These are phyloP conservation scores for Trachymyrmex septentrionalis DNA, from an alignment of 1,140 invertebrate species.

Conservation along the genomic window DNA sequence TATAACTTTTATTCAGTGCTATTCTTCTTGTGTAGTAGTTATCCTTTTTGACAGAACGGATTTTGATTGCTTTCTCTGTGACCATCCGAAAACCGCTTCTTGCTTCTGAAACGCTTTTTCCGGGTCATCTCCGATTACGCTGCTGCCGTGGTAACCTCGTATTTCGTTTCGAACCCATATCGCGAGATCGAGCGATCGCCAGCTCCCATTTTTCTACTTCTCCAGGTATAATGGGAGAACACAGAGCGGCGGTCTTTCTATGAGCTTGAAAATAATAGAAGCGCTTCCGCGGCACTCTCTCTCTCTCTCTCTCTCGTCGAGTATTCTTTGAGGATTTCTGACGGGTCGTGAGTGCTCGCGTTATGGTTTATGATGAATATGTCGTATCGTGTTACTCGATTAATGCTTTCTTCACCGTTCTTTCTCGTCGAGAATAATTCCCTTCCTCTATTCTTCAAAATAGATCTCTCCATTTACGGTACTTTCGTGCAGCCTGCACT, in stretches of 20 bases:
- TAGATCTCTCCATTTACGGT: constrained; percentile 63
- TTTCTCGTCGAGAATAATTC: constrained; percentile 57
- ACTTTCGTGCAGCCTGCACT: neutral
- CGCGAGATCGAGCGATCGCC: constrained; percentile 56
- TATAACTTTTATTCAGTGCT: neutral
- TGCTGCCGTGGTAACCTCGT: constrained; percentile 37
- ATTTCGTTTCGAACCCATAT: constrained; percentile 58
- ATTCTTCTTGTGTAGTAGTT: neutral
- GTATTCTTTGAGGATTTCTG: constrained; percentile 84
- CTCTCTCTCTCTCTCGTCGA: constrained; percentile 64
- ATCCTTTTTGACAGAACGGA: constrained; percentile 12
- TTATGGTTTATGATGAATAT: constrained; percentile 85
- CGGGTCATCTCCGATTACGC: constrained; percentile 62
- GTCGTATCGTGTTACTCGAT: constrained; percentile 83
- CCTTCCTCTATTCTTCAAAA: constrained; percentile 60
- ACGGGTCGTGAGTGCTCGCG: constrained; percentile 48
- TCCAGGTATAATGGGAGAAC: constrained; percentile 55
- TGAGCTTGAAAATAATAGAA: constrained; percentile 63
- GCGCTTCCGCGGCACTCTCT: constrained; percentile 9
- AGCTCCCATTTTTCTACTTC: constrained; percentile 55
- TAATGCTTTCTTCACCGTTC: constrained; percentile 63
- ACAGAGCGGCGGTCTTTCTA: constrained; percentile 56
- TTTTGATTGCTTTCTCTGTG: constrained; percentile 30
- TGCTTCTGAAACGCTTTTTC: constrained; percentile 57
- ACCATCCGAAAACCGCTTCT: constrained; percentile 43